phyloP scores from a whole-genome alignment of 1,140 invertebrate genomes.

The Diuraphis noxia region DNA sequence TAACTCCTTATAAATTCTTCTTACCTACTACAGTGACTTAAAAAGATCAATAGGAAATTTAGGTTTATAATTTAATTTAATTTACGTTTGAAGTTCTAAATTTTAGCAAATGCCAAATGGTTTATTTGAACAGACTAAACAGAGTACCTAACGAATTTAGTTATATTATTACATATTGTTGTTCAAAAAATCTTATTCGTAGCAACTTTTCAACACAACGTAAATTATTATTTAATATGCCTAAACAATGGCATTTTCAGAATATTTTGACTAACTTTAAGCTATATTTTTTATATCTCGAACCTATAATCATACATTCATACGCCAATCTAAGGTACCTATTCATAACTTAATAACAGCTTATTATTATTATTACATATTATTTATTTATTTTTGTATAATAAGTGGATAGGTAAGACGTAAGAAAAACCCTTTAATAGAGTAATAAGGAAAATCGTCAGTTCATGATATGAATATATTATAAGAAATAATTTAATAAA shows the following conservation, averaged over 20 bases:
- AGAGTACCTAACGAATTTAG: not conserved
- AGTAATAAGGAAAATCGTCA: too few relatives aligned
- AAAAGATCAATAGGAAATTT: too few relatives aligned
- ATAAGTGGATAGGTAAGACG: not conserved
- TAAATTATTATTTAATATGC: too few relatives aligned
- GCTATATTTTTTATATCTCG: not conserved
- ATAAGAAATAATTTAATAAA: too few relatives aligned
- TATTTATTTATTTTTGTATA: not conserved
- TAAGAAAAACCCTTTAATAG: not conserved
- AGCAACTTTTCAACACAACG: not conserved
- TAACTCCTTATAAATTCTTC: too few relatives aligned
- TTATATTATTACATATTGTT: not conserved
- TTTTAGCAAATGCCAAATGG: too few relatives aligned
- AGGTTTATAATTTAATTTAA: too few relatives aligned
- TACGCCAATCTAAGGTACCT: not conserved
- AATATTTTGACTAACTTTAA: not conserved
- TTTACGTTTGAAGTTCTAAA: too few relatives aligned
- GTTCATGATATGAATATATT: not conserved
- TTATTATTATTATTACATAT: too few relatives aligned
- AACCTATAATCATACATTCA: not conserved
- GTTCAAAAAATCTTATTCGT: not conserved
- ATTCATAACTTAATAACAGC: not conserved
- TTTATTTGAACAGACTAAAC: too few relatives aligned
- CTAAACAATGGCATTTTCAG: not conserved
- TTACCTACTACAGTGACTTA: too few relatives aligned